Evolutionary conservation across 2,797 vertebrate species (phyloP).

Genomic region (Liasis olivaceus): DNA sequence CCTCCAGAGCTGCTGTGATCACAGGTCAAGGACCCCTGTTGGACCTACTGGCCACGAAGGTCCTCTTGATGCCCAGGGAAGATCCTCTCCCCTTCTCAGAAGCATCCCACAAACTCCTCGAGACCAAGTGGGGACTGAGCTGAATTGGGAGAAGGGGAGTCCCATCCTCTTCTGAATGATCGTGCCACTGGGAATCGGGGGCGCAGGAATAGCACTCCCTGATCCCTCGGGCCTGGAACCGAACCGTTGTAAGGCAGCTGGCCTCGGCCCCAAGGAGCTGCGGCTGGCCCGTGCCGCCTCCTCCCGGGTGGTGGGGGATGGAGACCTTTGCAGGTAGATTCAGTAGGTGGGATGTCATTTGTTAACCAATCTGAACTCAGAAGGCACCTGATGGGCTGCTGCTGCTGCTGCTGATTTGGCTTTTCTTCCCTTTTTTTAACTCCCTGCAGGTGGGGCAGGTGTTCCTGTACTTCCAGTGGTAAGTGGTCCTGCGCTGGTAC

Average conservation of each 20-base stretch:
- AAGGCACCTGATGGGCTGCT: not conserved
- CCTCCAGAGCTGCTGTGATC: too few relatives aligned
- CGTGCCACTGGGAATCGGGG: not conserved
- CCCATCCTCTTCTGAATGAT: too few relatives aligned
- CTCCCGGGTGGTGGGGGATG: too few relatives aligned
- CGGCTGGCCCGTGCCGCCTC: not conserved
- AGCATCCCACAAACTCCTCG: not conserved
- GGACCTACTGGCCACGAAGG: too few relatives aligned
- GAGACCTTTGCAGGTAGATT: not conserved
- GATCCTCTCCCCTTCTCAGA: not conserved
- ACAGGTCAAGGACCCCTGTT: too few relatives aligned
- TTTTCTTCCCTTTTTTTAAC: not conserved
- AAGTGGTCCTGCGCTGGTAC: conserved; percentile 67
- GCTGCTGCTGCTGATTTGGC: not conserved
- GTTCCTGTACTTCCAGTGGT: conserved; percentile 98
- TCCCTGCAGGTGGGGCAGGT: conserved; percentile 89
- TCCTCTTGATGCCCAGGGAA: too few relatives aligned
- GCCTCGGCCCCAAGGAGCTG: not conserved
- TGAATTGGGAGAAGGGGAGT: too few relatives aligned
- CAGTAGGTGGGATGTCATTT: not conserved
- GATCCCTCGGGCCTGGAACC: not conserved
- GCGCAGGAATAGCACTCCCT: not conserved
- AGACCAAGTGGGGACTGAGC: too few relatives aligned
- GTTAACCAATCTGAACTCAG: not conserved
- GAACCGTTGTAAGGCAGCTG: not conserved